Percentiles rank a stretch among this genome's conserved stretches.
Conservation (phyloP, 2,888 invertebrate genomes). For the Microctonus hyperodae region DNA sequence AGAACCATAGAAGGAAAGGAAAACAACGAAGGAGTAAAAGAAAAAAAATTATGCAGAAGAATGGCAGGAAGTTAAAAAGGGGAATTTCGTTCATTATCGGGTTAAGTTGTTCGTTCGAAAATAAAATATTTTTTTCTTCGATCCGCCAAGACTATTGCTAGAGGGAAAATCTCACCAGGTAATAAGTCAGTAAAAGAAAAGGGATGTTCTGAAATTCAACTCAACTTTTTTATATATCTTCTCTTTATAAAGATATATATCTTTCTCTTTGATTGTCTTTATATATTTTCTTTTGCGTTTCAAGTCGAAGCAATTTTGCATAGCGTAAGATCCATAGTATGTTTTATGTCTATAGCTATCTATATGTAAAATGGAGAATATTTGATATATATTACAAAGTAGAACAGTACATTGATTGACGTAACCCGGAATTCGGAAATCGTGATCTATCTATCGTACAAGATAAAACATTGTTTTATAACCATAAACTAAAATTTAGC, state of each 20-base stretch:
- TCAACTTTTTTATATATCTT: background rate
- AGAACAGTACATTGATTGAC: constrained; percentile 10
- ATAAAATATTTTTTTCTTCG: no score
- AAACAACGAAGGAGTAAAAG: background rate
- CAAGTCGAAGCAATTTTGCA: constrained; percentile 11
- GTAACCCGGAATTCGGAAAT: constrained; percentile 27
- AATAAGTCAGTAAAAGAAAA: no score
- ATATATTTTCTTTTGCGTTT: constrained; percentile 1
- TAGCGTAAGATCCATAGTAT: constrained; percentile 10
- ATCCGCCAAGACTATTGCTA: no score
- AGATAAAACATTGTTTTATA: background rate
- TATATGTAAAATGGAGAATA: background rate
- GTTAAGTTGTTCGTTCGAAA: background rate
- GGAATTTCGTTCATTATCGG: background rate
- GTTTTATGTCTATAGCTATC: background rate
- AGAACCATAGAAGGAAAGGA: background rate
- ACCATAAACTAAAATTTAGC: constrained; percentile 16
- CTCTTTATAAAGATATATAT: no score
- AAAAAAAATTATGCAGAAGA: background rate
- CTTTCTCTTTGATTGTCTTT: background rate
- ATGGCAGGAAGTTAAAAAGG: background rate
- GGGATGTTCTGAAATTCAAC: no score
- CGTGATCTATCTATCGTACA: background rate
- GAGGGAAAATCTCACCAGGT: no score
- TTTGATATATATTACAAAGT: constrained; percentile 1